Percentiles rank a stretch among this genome's conserved stretches.
Evolutionary conservation across 2,113 vertebrate genomes (phyloP).

Genomic region (Myotis davidii): DNA sequence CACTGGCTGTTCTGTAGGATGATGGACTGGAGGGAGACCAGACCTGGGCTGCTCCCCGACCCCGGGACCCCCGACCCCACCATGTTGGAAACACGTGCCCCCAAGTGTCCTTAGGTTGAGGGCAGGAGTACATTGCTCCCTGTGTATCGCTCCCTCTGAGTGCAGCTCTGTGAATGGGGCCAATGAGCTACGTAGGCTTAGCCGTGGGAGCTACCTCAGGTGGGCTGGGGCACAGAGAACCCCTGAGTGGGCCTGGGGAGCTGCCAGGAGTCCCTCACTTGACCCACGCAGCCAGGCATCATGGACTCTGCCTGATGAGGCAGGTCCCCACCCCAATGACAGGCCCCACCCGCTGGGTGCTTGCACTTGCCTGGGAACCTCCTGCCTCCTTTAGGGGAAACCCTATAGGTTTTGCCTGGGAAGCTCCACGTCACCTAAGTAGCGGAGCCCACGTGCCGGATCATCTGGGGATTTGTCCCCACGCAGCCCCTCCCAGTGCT

Average conservation of each 20-base stretch:
- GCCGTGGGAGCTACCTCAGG: neutral
- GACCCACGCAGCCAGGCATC: neutral
- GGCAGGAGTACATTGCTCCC: no score
- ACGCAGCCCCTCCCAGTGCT: neutral
- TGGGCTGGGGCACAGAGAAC: rapidly evolving
- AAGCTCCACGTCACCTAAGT: neutral
- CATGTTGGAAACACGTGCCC: rapidly evolving
- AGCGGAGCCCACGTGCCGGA: neutral
- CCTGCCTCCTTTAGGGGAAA: neutral
- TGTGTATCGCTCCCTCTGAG: neutral
- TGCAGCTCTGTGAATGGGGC: neutral
- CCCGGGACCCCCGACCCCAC: neutral
- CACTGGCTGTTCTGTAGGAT: neutral
- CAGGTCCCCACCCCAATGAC: neutral
- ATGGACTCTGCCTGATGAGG: neutral
- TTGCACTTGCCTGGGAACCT: no score
- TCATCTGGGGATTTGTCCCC: neutral
- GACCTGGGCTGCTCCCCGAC: neutral
- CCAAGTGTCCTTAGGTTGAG: neutral
- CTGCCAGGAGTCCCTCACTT: neutral
- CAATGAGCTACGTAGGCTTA: neutral
- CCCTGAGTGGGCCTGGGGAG: neutral
- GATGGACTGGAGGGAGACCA: rapidly evolving
- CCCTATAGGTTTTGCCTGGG: neutral
- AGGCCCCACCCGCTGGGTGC: neutral